Evolutionary conservation across 2,888 invertebrate genomes (phyloP).

Genomic region (Xanthia icteritia): DNA sequence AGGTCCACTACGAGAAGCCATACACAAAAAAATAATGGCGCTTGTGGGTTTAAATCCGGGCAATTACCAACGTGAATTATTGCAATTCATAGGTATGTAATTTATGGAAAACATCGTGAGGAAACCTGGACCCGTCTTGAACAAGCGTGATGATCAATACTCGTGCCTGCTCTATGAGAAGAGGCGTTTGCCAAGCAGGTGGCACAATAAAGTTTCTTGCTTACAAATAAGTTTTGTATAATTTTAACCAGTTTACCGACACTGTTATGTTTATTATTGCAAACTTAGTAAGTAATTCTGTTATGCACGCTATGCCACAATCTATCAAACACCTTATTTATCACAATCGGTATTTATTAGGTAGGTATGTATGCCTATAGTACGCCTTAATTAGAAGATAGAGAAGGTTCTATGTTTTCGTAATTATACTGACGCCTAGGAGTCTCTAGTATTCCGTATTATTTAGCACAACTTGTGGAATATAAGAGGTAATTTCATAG

Average conservation of each 20-base stretch:
- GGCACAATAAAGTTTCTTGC: background rate
- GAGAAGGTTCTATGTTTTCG: background rate
- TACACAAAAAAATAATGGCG: too few species aligned
- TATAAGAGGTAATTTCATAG: background rate
- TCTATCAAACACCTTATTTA: background rate
- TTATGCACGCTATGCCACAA: constrained; percentile 2
- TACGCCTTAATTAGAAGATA: background rate
- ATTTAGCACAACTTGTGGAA: background rate
- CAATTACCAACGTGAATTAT: background rate
- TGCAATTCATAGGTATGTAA: background rate
- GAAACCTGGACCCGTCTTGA: background rate
- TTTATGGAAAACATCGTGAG: background rate
- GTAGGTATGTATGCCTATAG: too few species aligned
- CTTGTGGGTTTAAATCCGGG: too few species aligned
- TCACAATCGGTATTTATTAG: background rate
- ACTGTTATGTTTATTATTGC: background rate
- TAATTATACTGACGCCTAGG: background rate
- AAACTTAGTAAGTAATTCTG: background rate
- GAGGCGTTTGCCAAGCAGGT: background rate
- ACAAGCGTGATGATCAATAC: background rate
- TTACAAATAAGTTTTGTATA: background rate
- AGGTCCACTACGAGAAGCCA: too few species aligned
- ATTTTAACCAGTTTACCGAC: too few species aligned
- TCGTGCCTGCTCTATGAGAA: too few species aligned
- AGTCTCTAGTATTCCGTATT: background rate